Conservation (phyloP, 2,113 vertebrate species). For the Syngnathoides biaculeatus region DNA sequence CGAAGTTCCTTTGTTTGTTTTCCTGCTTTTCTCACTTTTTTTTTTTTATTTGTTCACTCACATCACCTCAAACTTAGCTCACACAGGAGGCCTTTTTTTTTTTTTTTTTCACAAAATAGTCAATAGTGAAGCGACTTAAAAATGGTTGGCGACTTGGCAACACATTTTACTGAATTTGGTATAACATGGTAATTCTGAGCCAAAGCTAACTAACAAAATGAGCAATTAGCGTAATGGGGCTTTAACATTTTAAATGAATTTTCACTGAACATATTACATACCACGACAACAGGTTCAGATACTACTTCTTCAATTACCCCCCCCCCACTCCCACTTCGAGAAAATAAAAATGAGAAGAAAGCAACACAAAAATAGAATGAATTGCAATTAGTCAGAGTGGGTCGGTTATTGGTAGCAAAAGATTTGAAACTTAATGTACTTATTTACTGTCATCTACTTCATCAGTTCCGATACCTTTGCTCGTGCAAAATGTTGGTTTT, state of each 20-base stretch:
- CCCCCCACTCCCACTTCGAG: too few species aligned
- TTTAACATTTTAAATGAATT: neutral
- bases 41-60: slow-evolving; percentile 23
- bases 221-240: neutral
- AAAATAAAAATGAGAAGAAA: too few species aligned
- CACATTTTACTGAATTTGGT: neutral
- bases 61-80: slow-evolving; percentile 69
- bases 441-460: too few species aligned
- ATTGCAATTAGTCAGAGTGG: too few species aligned
- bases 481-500: too few species aligned
- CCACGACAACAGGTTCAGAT: too few species aligned
- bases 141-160: neutral
- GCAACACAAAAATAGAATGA: too few species aligned
- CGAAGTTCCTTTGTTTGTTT: slow-evolving; percentile 83
- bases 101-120: neutral
- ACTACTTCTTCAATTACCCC: too few species aligned
- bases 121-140: neutral
- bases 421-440: too few species aligned
- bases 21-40: slow-evolving; percentile 20
- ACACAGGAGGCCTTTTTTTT: slow-evolving; percentile 61
- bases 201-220: neutral
- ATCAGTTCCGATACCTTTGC: too few species aligned
- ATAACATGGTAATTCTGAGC: neutral
- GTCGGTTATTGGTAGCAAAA: too few species aligned
- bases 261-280: too few species aligned